Evolutionary conservation across 2,888 invertebrate genomes (phyloP).

Genomic region (Dicranocentrus wangi): DNA sequence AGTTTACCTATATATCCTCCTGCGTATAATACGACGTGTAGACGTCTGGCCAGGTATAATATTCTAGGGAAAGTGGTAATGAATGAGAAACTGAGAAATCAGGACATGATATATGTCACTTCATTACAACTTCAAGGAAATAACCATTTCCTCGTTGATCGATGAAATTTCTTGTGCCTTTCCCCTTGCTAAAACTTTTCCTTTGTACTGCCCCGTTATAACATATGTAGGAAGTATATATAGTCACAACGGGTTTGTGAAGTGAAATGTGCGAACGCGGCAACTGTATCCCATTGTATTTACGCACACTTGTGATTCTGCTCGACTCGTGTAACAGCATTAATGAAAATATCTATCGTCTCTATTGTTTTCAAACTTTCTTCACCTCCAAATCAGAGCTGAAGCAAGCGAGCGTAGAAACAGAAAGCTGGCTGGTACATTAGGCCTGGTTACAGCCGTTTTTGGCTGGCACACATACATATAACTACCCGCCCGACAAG

Average conservation of each 20-base stretch:
- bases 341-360: constrained; percentile 17
- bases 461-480: no score
- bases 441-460: no score
- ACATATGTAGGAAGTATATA: not conserved
- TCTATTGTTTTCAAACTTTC: constrained; percentile 9
- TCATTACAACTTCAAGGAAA: constrained; percentile 40
- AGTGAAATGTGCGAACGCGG: constrained; percentile 20
- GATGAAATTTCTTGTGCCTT: constrained; percentile 18
- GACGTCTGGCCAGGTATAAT: no score
- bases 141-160: constrained; percentile 18
- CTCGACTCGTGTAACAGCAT: not conserved
- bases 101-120: constrained; percentile 31
- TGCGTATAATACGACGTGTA: no score
- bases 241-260: no score
- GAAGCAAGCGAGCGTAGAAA: no score
- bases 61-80: not conserved
- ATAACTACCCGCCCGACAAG: no score
- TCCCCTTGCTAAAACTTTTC: constrained; percentile 4
- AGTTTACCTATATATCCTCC: no score
- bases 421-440: no score
- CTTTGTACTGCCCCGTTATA: not conserved
- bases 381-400: no score
- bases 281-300: constrained; percentile 25
- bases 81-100: constrained; percentile 37
- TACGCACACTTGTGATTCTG: constrained; percentile 11